phyloP scores from a whole-genome alignment of 2,113 vertebrate genomes.

The Bucco capensis region DNA sequence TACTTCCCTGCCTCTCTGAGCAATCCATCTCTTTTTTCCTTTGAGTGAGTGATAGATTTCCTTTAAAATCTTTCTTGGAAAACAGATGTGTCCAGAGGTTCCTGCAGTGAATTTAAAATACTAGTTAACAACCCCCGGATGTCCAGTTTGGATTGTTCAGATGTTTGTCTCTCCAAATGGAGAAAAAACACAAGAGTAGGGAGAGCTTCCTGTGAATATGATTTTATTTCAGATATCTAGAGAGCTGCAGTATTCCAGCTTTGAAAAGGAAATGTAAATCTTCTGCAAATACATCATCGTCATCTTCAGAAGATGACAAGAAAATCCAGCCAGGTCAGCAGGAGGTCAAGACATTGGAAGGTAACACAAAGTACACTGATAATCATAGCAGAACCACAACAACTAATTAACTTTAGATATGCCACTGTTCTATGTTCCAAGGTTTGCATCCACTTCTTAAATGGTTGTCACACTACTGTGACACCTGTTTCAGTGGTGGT shows the following conservation, averaged over 20 bases:
- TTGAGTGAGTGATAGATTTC: not conserved
- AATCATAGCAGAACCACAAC: not conserved
- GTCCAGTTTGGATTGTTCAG: slow-evolving; percentile 9
- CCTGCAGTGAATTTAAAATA: not conserved
- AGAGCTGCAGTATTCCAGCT: slow-evolving; percentile 80
- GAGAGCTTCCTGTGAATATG: not conserved
- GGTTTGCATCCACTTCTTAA: not conserved
- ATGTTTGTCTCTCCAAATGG: not conserved
- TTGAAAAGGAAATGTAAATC: slow-evolving; percentile 84
- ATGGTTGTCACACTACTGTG: not conserved
- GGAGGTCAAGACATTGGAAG: slow-evolving; percentile 43
- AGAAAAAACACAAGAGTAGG: not conserved
- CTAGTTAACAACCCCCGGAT: not conserved
- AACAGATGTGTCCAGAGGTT: not conserved
- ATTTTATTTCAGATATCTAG: slow-evolving; percentile 78
- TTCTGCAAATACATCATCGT: slow-evolving; percentile 71
- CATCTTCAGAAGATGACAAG: slow-evolving; percentile 84
- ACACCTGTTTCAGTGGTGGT: not conserved
- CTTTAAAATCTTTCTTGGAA: not conserved
- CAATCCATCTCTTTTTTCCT: not conserved
- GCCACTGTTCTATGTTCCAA: not conserved
- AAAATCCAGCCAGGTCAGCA: slow-evolving; percentile 43
- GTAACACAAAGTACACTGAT: slow-evolving; percentile 48
- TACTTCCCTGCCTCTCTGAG: not conserved
- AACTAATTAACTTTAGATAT: not conserved